Percentiles rank a stretch among this genome's conserved stretches.
phyloP scores from a whole-genome alignment of 2,797 vertebrate species.

The Myotis findleyi region DNA sequence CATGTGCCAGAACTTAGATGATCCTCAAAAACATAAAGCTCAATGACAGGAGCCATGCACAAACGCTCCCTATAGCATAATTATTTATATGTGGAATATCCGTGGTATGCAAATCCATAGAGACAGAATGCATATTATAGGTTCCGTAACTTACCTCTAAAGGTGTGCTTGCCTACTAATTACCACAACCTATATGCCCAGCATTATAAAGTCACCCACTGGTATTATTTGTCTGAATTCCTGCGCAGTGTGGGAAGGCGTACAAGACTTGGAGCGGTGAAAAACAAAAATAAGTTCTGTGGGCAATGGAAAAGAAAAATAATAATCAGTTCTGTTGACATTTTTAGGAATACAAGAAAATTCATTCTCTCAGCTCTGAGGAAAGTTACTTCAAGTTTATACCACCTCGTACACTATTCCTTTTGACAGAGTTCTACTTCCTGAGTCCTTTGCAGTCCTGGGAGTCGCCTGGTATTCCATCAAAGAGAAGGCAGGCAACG shows the following conservation, averaged over 20 bases:
- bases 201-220: slow-evolving; percentile 9
- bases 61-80: neutral
- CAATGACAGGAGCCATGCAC: neutral
- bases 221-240: neutral
- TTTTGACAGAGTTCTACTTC: slow-evolving; percentile 75
- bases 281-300: slow-evolving; percentile 7
- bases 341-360: slow-evolving; percentile 72
- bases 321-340: neutral
- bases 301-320: neutral
- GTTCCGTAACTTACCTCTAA: neutral
- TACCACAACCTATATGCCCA: neutral
- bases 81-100: neutral
- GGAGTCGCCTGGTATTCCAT: slow-evolving; percentile 52
- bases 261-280: neutral
- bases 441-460: slow-evolving; percentile 36
- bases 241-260: neutral
- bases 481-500: slow-evolving; percentile 60
- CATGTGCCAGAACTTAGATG: neutral
- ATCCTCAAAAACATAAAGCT: neutral
- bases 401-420: slow-evolving; percentile 72
- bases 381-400: slow-evolving; percentile 71
- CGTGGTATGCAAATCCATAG: neutral
- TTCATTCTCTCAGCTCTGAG: slow-evolving; percentile 35
- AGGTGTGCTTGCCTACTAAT: neutral
- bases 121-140: neutral